Evolutionary conservation across 1,140 invertebrate genomes (phyloP), one percentile per base, ranked within the genome.

Genomic region (Lepidotrigona ventralis): DNA sequence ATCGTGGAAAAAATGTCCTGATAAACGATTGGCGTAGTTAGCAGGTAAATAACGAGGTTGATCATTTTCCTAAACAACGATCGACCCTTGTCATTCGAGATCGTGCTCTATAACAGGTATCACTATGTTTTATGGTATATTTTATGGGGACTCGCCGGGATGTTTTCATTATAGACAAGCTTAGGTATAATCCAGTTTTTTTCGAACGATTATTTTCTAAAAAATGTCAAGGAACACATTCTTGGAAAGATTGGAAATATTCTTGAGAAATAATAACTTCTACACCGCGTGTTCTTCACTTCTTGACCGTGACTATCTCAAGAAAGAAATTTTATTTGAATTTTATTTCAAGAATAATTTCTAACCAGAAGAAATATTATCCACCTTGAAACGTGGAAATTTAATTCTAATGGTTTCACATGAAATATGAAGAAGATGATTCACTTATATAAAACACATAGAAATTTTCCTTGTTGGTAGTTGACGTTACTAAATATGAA

Each of bases 51-150:
- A 84, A 86, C n/a, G 29, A 76, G 29, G 4, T 53, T 58, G 54
- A 87, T 83, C 33, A 79, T 86, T 85, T 86, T 78, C 26, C 11
- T 78, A 56, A 85, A 79, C 29, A 76, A 71, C 33, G 56, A 79
- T 86, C 60, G 79, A 86, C 79, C 69, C 73, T 71, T 84, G 78
- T 86, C 83, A 78, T 53, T 78, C 56, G 66, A 83, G 70, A 79
- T 87, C 53, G 26, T 79, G 63, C 23, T 64, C 46, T 64, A 21
- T 53, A 72, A 54, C 26, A 79, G 64, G 26, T 66, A 81, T 17
- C 46, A 14, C 8, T 63, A 60, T 23, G 53, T 46, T 58, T 73
- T 79, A 79, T 56, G 64, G 60, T 23, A 21, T 46, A 75, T 75
- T 29, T n/a, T 15, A 54, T 8, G 12, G 51, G 51, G 5, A 9